Percentiles rank a stretch among this genome's conserved stretches.
Evolutionary conservation across 2,888 invertebrate species (phyloP).

Genomic region (Allophyes oxyacanthae): DNA sequence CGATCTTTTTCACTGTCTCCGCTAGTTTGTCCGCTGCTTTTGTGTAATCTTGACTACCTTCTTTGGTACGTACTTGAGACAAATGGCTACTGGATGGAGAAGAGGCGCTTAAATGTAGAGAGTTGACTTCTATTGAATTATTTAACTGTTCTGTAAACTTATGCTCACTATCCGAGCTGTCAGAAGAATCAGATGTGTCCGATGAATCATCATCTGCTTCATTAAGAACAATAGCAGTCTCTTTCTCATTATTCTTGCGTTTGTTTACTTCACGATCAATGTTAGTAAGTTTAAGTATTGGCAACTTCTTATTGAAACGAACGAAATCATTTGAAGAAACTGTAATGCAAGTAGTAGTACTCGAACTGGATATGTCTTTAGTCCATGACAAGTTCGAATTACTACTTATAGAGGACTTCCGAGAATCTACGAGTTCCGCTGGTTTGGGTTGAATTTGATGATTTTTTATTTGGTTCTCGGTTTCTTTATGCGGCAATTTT

Average conservation of each 20-base stretch:
- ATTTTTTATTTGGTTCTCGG: neutral
- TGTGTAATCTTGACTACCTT: slow-evolving; percentile 23
- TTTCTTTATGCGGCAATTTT: slow-evolving; percentile 2
- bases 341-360: slow-evolving; percentile 69
- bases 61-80: slow-evolving; percentile 1
- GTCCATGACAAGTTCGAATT: slow-evolving; percentile 75
- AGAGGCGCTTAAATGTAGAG: slow-evolving; percentile 59
- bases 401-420: slow-evolving; percentile 63
- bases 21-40: slow-evolving; percentile 58
- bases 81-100: slow-evolving; percentile 40
- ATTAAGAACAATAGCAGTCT: neutral
- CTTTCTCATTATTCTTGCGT: slow-evolving; percentile 10
- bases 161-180: slow-evolving; percentile 21
- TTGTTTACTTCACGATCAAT: slow-evolving; percentile 49
- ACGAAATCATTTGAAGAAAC: slow-evolving; percentile 70
- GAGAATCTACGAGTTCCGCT: slow-evolving; percentile 45
- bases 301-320: slow-evolving; percentile 74
- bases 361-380: slow-evolving; percentile 77
- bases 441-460: neutral
- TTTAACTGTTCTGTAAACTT: slow-evolving; percentile 20
- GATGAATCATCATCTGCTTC: slow-evolving; percentile 23
- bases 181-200: slow-evolving; percentile 37
- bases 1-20: slow-evolving; percentile 60
- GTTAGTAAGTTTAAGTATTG: slow-evolving; percentile 67
- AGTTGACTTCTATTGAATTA: slow-evolving; percentile 30